phyloP scores from a whole-genome alignment of 2,888 invertebrate species.

The Asteroscopus sphinx region DNA sequence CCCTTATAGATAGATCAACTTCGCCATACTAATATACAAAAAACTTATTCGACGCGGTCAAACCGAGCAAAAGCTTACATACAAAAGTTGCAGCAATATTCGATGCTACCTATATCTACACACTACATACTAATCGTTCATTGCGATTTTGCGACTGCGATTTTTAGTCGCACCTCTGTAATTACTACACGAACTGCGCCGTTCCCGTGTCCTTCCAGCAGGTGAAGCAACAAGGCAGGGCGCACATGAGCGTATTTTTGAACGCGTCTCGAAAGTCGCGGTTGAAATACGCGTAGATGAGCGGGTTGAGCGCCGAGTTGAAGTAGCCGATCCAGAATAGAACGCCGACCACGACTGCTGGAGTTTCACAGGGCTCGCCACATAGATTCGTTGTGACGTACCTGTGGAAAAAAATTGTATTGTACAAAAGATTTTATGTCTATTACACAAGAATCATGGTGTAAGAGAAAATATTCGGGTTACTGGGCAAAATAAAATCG shows the following conservation, averaged over 20 bases:
- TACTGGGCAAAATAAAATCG: no score
- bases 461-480: no score
- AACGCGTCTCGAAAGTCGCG: constrained; percentile 98
- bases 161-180: constrained; percentile 61
- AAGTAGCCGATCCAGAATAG: constrained; percentile 99
- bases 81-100: constrained; percentile 37
- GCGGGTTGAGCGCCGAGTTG: constrained; percentile 91
- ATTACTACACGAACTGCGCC: constrained; percentile 89
- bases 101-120: constrained; percentile 31
- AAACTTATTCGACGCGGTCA: constrained; percentile 17
- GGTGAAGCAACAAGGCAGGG: constrained; percentile 94
- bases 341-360: constrained; percentile 95
- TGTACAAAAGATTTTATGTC: no score
- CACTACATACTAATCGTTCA: constrained; percentile 41
- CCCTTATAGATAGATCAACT: constrained; percentile 2
- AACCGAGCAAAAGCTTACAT: constrained; percentile 33
- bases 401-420: constrained; percentile 88
- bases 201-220: constrained; percentile 92
- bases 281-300: constrained; percentile 93
- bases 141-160: constrained; percentile 50
- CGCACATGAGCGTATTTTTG: constrained; percentile 96
- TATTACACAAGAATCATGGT: no score
- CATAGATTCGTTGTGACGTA: constrained; percentile 96
- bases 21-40: constrained; percentile 21
- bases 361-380: constrained; percentile 95